These are phyloP conservation scores for Brachionus koreanus DNA, from an alignment of 1,140 invertebrate genomes.

Conservation along the genomic window DNA sequence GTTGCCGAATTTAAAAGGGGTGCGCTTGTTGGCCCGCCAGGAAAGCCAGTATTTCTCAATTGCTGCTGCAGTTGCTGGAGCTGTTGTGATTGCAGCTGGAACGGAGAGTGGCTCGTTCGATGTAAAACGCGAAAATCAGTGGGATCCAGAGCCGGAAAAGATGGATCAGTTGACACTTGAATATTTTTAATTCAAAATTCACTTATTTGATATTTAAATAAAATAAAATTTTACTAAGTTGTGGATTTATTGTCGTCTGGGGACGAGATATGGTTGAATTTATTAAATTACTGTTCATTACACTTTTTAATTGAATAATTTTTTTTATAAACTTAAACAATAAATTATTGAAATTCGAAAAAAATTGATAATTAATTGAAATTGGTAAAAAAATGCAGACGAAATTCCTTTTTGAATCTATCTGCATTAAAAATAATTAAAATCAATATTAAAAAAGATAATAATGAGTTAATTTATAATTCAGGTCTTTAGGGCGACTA, in stretches of 20 bases:
- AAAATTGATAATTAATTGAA: background rate
- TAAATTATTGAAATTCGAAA: constrained; percentile 2
- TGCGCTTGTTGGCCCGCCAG: background rate
- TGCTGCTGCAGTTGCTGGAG: constrained; percentile 7
- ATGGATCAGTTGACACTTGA: constrained; percentile 16
- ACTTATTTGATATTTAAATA: background rate
- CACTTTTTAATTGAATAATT: background rate
- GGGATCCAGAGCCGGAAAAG: constrained; percentile 23
- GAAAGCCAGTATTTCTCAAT: background rate
- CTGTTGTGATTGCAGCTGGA: background rate
- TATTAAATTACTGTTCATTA: constrained; percentile 22
- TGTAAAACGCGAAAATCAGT: constrained; percentile 26
- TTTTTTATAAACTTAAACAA: background rate
- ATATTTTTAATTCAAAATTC: background rate
- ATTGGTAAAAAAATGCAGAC: background rate
- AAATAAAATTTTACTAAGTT: background rate
- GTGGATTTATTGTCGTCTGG: constrained; percentile 1
- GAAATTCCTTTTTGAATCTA: background rate
- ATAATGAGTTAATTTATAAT: background rate
- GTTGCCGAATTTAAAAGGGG: constrained; percentile 10
- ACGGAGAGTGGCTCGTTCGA: constrained; percentile 18
- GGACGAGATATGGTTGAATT: constrained; percentile 37
- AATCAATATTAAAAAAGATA: background rate
- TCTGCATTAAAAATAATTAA: background rate
- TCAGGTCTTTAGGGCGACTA: background rate